Conservation (phyloP, 2,797 vertebrate species). For the Alca torda region DNA sequence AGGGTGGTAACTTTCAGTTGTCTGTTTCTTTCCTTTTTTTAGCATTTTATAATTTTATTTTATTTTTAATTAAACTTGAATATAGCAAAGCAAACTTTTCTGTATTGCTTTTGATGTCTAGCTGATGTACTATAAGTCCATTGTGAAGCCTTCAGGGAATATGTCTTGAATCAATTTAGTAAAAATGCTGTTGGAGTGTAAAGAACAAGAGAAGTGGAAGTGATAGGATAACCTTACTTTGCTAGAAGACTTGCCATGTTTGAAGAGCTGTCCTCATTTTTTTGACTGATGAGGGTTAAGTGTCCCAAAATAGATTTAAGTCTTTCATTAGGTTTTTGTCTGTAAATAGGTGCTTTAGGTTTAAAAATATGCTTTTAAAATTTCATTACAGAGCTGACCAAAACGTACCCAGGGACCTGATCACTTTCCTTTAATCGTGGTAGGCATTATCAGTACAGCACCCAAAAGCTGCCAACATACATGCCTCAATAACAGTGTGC, state of each 20-base stretch:
- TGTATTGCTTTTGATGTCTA: not conserved
- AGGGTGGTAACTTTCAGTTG: not conserved
- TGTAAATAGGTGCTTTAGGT: not conserved
- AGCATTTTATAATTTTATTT: not conserved
- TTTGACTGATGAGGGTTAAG: conserved; percentile 5
- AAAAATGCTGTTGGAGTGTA: conserved; percentile 45
- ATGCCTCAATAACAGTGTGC: not conserved
- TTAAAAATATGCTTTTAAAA: not conserved
- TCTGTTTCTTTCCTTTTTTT: not conserved
- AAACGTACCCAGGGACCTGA: not conserved
- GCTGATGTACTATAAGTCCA: not conserved
- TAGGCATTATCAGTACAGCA: not conserved
- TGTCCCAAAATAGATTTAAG: not conserved
- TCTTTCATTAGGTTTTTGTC: not conserved
- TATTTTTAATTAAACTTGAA: not conserved
- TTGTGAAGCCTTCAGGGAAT: conserved; percentile 25
- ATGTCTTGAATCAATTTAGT: conserved; percentile 26
- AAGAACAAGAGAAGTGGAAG: conserved; percentile 62
- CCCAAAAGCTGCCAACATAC: not conserved
- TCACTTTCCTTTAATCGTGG: not conserved
- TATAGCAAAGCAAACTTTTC: not conserved
- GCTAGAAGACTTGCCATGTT: not conserved
- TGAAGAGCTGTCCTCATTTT: conserved; percentile 18
- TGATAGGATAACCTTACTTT: conserved; percentile 41
- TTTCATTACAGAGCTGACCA: not conserved